Conservation (phyloP, 2,888 invertebrate genomes). For the Doris montereyensis region DNA sequence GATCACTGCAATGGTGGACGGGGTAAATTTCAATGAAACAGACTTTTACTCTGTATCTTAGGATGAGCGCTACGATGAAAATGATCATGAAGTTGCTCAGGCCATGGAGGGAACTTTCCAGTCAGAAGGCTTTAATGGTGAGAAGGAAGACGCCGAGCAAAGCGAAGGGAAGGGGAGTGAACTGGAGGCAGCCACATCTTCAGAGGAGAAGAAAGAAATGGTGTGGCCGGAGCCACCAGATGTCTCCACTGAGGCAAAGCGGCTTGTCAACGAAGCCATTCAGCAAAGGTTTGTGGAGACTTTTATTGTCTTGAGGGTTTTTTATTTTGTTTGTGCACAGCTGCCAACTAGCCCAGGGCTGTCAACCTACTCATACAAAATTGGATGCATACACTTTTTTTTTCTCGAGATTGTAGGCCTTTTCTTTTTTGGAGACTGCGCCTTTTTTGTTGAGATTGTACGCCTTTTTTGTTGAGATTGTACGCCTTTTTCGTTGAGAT, state of each 20-base stretch:
- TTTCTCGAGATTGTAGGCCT: too few relatives aligned
- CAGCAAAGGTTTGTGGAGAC: conserved; percentile 34
- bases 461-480: too few relatives aligned
- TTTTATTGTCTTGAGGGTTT: background rate
- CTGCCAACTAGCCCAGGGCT: too few relatives aligned
- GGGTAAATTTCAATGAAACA: too few relatives aligned
- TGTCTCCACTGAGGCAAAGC: conserved; percentile 46
- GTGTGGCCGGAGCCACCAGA: conserved; percentile 68
- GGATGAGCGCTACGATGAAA: conserved; percentile 54
- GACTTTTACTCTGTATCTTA: too few relatives aligned
- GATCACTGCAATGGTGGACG: too few relatives aligned
- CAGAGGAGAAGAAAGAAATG: conserved; percentile 41
- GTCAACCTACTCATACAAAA: too few relatives aligned
- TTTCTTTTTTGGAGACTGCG: too few relatives aligned
- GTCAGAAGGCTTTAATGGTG: background rate
- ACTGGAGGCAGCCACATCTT: conserved; percentile 41
- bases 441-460: too few relatives aligned
- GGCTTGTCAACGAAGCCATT: conserved; percentile 26
- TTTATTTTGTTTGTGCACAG: background rate
- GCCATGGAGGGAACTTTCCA: conserved; percentile 39
- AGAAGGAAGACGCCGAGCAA: conserved; percentile 29
- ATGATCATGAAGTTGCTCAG: conserved; percentile 63
- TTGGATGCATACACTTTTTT: too few relatives aligned
- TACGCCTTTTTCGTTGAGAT: too few relatives aligned
- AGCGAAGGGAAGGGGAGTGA: conserved; percentile 47